These are phyloP conservation scores for Nymphalis io DNA, from an alignment of 1,140 invertebrate species.

Conservation along the genomic window DNA sequence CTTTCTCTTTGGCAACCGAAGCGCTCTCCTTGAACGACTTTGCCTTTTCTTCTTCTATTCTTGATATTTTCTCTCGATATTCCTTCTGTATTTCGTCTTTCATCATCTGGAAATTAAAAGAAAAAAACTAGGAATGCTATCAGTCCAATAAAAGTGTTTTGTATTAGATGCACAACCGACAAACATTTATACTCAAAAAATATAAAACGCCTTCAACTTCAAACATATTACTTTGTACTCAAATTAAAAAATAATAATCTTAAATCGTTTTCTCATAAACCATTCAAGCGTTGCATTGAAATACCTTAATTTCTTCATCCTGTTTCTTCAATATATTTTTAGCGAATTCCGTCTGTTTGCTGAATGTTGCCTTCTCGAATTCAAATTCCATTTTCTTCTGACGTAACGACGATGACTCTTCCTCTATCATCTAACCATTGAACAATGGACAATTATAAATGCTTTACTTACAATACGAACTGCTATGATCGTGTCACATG, in stretches of 20 bases:
- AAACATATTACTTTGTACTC: too few species aligned
- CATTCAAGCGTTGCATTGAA: too few species aligned
- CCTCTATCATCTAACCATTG: slow-evolving; percentile 68
- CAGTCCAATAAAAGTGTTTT: too few species aligned
- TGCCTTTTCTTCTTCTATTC: slow-evolving; percentile 67
- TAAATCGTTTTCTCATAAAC: too few species aligned
- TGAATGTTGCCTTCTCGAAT: slow-evolving; percentile 74
- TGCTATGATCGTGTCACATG: too few species aligned
- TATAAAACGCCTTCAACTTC: too few species aligned
- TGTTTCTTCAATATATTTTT: slow-evolving; percentile 74
- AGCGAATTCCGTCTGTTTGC: slow-evolving; percentile 75
- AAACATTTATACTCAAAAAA: too few species aligned
- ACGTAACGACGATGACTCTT: slow-evolving; percentile 65
- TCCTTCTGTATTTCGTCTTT: slow-evolving; percentile 73
- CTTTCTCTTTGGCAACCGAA: slow-evolving; percentile 66
- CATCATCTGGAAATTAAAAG: slow-evolving; percentile 48
- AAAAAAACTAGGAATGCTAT: too few species aligned
- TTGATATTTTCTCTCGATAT: slow-evolving; percentile 66
- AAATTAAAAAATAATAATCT: too few species aligned
- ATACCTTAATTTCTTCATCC: slow-evolving; percentile 74
- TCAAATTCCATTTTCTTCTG: slow-evolving; percentile 77
- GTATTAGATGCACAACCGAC: too few species aligned
- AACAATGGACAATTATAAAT: neutral
- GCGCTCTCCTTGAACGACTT: slow-evolving; percentile 62
- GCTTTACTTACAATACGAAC: too few species aligned